These are phyloP conservation scores for Tiliqua scincoides DNA, from an alignment of 2,113 vertebrate genomes.

Conservation along the genomic window DNA sequence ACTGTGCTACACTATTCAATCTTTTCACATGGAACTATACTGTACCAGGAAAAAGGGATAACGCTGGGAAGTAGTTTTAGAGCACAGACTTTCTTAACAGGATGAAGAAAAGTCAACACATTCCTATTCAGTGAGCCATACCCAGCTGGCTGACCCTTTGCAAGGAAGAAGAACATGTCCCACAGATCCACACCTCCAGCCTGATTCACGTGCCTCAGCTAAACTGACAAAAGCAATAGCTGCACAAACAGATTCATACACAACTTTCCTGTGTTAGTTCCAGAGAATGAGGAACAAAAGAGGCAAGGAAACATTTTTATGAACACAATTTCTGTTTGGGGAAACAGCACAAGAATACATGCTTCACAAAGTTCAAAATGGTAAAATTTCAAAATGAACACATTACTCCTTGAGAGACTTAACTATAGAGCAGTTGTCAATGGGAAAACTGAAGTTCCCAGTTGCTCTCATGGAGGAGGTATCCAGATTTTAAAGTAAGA, in stretches of 20 bases:
- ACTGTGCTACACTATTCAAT: not conserved
- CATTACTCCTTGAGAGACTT: not conserved
- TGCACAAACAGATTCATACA: not conserved
- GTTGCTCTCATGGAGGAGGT: not conserved
- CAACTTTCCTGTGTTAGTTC: not conserved
- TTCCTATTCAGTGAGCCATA: not conserved
- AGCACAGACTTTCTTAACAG: not conserved
- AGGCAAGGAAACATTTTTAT: not conserved
- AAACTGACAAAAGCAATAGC: not conserved
- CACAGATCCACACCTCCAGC: constrained; percentile 8
- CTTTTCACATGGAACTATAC: not conserved
- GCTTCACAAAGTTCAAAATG: not conserved
- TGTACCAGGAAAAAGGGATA: not conserved
- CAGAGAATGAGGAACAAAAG: not conserved
- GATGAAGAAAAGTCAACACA: not conserved
- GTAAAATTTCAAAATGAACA: not conserved
- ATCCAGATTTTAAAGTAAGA: not conserved
- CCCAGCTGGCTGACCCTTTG: not conserved
- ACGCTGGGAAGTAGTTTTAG: not conserved
- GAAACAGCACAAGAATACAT: not conserved
- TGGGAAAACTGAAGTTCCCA: not conserved
- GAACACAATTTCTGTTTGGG: not conserved
- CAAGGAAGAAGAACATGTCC: not conserved
- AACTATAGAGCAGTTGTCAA: not conserved
- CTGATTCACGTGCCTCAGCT: not conserved